A percentile compares a stretch with the other conserved stretches of the same genome.
Evolutionary conservation across 2,797 vertebrate species (phyloP).

Genomic region (Xiphorhynchus erythropygius): DNA sequence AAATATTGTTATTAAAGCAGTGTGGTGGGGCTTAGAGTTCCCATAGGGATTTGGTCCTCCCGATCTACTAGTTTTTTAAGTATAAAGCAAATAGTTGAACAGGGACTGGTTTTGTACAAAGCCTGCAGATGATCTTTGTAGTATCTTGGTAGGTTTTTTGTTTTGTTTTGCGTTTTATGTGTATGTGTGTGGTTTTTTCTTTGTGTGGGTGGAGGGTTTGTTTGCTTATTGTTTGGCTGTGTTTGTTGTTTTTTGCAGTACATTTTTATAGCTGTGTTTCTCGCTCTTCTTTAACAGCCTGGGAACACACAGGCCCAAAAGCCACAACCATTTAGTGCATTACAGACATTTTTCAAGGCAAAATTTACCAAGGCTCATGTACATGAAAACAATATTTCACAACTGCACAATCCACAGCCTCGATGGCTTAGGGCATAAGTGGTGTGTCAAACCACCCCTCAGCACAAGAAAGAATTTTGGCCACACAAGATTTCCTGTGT

Average conservation of each 20-base stretch:
- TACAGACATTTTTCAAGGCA: neutral
- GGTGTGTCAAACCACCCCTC: neutral
- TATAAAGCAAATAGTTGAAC: neutral
- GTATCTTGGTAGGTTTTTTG: neutral
- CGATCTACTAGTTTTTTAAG: neutral
- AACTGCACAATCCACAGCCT: neutral
- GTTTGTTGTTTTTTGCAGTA: neutral
- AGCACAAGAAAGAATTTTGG: neutral
- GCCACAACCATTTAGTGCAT: neutral
- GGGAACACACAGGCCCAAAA: neutral
- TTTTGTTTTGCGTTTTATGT: too few relatives aligned
- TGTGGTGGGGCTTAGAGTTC: neutral
- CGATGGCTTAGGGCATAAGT: fast-evolving
- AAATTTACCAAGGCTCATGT: neutral
- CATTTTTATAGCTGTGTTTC: neutral
- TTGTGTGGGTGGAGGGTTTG: neutral
- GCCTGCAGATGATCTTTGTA: neutral
- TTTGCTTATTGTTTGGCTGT: neutral
- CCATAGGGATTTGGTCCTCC: neutral
- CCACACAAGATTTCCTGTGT: neutral
- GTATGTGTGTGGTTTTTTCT: too few relatives aligned
- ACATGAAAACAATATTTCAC: neutral
- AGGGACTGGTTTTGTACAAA: neutral
- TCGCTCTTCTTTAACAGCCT: neutral
- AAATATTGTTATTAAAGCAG: neutral